Conservation (phyloP, 2,888 invertebrate species). For the Lacanobia oleracea region DNA sequence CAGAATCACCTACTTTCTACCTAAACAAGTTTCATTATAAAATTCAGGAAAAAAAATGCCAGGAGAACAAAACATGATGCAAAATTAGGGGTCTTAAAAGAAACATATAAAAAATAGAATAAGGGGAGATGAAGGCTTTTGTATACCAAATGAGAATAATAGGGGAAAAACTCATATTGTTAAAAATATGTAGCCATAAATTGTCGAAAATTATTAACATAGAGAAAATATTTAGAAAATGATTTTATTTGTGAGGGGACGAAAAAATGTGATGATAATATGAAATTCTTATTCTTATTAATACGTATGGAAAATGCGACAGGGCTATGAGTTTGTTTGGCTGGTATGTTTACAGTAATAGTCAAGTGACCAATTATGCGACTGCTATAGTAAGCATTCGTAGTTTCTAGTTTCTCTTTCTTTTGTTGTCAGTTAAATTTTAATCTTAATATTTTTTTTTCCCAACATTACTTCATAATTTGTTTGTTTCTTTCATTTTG, state of each 20-base stretch:
- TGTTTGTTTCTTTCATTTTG: too few relatives aligned
- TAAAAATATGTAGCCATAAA: conserved; percentile 48
- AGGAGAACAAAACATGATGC: conserved; percentile 19
- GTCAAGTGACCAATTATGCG: too few relatives aligned
- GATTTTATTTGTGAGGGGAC: conserved; percentile 33
- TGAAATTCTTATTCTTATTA: conserved; percentile 25
- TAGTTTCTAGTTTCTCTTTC: too few relatives aligned
- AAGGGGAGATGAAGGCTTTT: conserved; percentile 21
- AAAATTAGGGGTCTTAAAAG: conserved; percentile 35
- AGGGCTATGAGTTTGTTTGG: not conserved
- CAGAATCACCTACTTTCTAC: conserved; percentile 22
- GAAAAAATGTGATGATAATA: conserved; percentile 13
- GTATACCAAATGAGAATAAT: conserved; percentile 34
- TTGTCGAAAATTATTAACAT: conserved; percentile 46
- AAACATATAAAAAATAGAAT: conserved; percentile 19
- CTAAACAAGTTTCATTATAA: conserved; percentile 21
- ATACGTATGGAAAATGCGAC: conserved; percentile 20
- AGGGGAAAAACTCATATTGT: conserved; percentile 36
- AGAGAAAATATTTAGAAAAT: conserved; percentile 33
- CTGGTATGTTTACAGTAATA: not conserved
- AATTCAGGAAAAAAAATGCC: conserved; percentile 9
- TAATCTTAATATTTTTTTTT: too few relatives aligned
- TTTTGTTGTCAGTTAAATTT: too few relatives aligned
- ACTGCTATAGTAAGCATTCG: too few relatives aligned
- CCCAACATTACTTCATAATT: too few relatives aligned